Conservation (phyloP, 2,113 vertebrate species). For the Litocranius walleri region DNA sequence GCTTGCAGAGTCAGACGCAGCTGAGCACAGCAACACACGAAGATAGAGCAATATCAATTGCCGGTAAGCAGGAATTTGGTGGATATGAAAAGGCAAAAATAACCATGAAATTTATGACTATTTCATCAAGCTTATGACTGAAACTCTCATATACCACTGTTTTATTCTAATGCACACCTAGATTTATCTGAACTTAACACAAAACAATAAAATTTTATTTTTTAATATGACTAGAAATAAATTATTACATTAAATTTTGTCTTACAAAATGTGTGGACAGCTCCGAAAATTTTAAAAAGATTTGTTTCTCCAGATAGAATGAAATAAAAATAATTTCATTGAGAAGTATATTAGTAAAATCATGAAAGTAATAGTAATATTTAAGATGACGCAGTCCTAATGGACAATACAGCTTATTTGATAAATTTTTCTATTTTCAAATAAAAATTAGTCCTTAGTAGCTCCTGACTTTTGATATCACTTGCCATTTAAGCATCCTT, state of each 20-base stretch:
- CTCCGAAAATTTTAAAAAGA: neutral
- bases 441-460: neutral
- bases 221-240: neutral
- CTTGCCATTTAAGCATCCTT: neutral
- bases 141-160: neutral
- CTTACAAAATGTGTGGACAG: neutral
- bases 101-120: neutral
- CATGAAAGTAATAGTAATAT: neutral
- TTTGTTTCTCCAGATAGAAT: neutral
- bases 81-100: neutral
- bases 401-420: neutral
- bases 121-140: neutral
- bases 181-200: neutral
- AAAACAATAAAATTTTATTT: neutral
- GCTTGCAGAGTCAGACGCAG: neutral
- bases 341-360: neutral
- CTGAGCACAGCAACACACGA: neutral
- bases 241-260: neutral
- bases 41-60: neutral
- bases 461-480: neutral
- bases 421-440: neutral
- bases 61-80: neutral
- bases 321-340: neutral
- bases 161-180: neutral
- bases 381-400: neutral